phyloP scores from a whole-genome alignment of 2,113 vertebrate species.

The Carollia perspicillata region DNA sequence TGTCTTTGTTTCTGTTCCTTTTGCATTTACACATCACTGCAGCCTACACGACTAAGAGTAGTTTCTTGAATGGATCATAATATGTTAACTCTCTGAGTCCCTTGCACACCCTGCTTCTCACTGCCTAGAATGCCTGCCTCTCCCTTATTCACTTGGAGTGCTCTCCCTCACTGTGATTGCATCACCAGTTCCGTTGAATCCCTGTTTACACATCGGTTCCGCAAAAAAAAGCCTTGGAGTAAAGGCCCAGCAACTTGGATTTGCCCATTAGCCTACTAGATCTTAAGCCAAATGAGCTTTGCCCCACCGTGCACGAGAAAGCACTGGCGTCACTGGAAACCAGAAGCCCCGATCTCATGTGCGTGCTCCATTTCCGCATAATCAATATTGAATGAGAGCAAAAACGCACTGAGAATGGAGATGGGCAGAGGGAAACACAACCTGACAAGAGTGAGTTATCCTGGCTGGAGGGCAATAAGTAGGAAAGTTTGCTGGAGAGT shows the following conservation, averaged over 20 bases:
- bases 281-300: constrained; percentile 3
- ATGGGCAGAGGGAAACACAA: neutral
- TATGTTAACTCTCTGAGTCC: neutral
- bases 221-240: neutral
- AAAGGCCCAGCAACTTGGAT: neutral
- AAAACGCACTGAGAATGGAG: neutral
- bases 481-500: neutral
- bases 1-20: neutral
- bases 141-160: neutral
- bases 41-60: neutral
- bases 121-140: neutral
- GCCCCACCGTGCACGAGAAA: neutral
- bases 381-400: neutral
- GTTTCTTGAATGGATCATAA: neutral
- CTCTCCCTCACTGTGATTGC: neutral
- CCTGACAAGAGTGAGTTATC: constrained; percentile 31
- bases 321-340: neutral
- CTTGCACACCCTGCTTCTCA: neutral
- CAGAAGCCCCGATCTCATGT: neutral
- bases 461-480: neutral
- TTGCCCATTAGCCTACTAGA: neutral
- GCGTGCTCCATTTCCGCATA: neutral
- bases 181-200: neutral
- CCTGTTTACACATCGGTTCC: neutral
- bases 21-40: neutral